phyloP scores from a whole-genome alignment of 2,113 vertebrate species.

The Heterocephalus glaber region DNA sequence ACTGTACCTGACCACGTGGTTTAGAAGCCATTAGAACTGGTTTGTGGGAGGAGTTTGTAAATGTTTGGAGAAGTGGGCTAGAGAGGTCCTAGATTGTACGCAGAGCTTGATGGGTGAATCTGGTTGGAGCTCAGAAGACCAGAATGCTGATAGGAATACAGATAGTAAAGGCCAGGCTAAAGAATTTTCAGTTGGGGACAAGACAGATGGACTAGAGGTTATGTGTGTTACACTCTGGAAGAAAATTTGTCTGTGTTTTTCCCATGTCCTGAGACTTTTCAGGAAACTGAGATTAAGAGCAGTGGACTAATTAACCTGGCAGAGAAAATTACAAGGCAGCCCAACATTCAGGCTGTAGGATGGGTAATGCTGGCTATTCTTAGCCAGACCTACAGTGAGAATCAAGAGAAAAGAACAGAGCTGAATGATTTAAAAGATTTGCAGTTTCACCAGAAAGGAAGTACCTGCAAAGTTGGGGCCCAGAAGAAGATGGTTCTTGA shows the following conservation, averaged over 20 bases:
- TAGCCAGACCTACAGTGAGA: neutral
- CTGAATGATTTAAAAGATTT: neutral
- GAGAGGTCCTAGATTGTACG: neutral
- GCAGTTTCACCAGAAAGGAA: neutral
- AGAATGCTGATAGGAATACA: neutral
- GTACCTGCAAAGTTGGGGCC: neutral
- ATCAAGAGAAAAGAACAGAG: neutral
- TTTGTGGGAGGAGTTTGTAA: neutral
- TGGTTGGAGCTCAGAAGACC: neutral
- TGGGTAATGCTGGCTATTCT: neutral
- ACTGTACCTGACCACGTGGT: neutral
- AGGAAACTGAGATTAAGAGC: neutral
- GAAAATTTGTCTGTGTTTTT: neutral
- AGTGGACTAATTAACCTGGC: neutral
- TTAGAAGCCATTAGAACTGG: neutral
- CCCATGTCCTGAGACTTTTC: neutral
- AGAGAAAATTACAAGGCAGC: neutral
- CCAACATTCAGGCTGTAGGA: neutral
- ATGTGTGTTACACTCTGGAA: neutral
- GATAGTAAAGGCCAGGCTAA: neutral
- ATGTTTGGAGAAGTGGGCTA: neutral
- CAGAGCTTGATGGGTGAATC: neutral
- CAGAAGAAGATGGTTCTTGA: neutral
- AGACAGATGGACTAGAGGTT: neutral
- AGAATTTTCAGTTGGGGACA: neutral